These are phyloP conservation scores for Oophaga sylvatica DNA, from an alignment of 2,797 vertebrate genomes.

Conservation along the genomic window DNA sequence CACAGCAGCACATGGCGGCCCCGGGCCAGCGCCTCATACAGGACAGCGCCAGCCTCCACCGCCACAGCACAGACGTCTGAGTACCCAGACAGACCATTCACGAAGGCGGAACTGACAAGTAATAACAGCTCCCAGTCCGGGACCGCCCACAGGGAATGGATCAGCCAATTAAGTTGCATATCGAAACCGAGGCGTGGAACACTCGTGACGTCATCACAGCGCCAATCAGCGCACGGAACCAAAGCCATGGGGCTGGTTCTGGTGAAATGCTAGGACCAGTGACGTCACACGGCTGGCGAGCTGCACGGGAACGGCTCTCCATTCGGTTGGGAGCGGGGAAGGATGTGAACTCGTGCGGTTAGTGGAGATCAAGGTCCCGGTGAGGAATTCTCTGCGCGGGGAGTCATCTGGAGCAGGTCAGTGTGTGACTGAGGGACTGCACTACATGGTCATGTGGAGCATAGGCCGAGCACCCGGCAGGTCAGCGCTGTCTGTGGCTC, in stretches of 20 bases:
- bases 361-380: not conserved
- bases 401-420: not conserved
- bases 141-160: not conserved
- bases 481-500: not conserved
- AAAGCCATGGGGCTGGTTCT: not conserved
- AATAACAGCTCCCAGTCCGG: not conserved
- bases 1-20: too few species aligned
- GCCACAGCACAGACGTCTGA: too few species aligned
- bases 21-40: too few species aligned
- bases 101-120: conserved; percentile 2
- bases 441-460: not conserved
- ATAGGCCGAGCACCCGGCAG: not conserved
- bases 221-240: not conserved
- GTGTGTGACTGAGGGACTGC: not conserved
- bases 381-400: not conserved
- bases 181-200: not conserved
- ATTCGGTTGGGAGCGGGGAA: not conserved
- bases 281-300: conserved; percentile 44
- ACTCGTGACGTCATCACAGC: not conserved
- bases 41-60: too few species aligned
- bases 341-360: conserved; percentile 46
- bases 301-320: not conserved
- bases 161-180: conserved; percentile 58
- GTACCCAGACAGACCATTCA: not conserved
- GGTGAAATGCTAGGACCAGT: conserved; percentile 48